These are phyloP conservation scores for Pseudochirops cupreus DNA, from an alignment of 2,797 vertebrate species.

Conservation along the genomic window DNA sequence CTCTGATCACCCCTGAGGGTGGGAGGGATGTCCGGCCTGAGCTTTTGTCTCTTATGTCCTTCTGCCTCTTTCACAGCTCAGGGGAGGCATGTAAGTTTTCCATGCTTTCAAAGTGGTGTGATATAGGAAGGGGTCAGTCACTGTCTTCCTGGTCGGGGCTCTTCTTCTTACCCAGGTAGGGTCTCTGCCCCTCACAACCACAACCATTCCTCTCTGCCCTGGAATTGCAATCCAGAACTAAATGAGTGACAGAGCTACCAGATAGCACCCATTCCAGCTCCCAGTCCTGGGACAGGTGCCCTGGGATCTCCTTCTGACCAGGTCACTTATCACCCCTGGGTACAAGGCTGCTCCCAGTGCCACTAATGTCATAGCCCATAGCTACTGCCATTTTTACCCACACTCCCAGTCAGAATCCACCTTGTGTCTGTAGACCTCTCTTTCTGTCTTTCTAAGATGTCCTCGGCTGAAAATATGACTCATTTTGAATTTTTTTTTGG, in stretches of 20 bases:
- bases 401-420: neutral
- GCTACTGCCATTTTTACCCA: neutral
- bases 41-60: no score
- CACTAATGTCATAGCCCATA: neutral
- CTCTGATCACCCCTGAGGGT: no score
- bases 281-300: neutral
- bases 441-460: neutral
- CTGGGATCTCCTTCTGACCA: neutral
- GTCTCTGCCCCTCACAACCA: neutral
- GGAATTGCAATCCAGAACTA: neutral
- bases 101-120: no score
- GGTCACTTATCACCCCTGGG: neutral
- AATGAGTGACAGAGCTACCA: neutral
- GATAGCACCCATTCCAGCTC: neutral
- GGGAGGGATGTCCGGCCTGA: no score
- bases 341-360: neutral
- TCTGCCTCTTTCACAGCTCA: no score
- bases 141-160: no score
- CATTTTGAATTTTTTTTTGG: neutral
- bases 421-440: neutral
- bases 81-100: no score
- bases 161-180: no score
- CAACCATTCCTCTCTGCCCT: neutral
- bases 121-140: no score
- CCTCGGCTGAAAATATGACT: neutral